Base-by-base conservation (phyloP, 2,888 invertebrate species). In the Altica lythri region DNA sequence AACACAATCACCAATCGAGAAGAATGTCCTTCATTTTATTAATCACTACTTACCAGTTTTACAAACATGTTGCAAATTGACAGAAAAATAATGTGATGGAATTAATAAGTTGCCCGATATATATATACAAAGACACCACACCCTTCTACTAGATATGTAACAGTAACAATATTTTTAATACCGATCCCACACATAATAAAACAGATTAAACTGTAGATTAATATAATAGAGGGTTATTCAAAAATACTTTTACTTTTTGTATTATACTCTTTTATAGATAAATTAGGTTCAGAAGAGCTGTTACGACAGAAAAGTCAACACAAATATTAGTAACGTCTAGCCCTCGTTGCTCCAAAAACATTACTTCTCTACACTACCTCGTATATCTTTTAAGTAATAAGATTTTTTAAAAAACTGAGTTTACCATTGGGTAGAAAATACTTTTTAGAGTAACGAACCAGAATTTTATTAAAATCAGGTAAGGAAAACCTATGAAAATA, bases 21-120 rank as follows among this genome's bases (percentile, higher is more conserved):
- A n/a, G 38, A 52, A 52, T 37, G 42, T 37, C 29, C 48, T 43
- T 55, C 14, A 37, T 32, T n/a, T n/a, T n/a, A n/a, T n/a, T n/a
- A n/a, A n/a, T n/a, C 57, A 57, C 55, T 64, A 73, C 75, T 75
- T 72, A 76, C 75, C 75, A 76, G 73, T 75, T 76, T 76, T 74
- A 75, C 75, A 66, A 76, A 76, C 75, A 76, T 75, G 72, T 74
- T 73, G 72, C 42, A 53, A 50, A 49, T 55, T 58, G 49, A 47
- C 38, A 40, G 46, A 53, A 58, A 57, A 60, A 58, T 52, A 46
- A 46, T 56, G 53, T 54, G 55, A 53, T 45, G 51, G 44, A 44
- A 51, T 56, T 42, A n/a, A 37, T 43, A 47, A 55, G 57, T 38
- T 59, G 16, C 29, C 30, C 58, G 60, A 53, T 64, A 55, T 68